Conservation (phyloP, 1,140 invertebrate species). For the Pseudobourletiella spinata region DNA sequence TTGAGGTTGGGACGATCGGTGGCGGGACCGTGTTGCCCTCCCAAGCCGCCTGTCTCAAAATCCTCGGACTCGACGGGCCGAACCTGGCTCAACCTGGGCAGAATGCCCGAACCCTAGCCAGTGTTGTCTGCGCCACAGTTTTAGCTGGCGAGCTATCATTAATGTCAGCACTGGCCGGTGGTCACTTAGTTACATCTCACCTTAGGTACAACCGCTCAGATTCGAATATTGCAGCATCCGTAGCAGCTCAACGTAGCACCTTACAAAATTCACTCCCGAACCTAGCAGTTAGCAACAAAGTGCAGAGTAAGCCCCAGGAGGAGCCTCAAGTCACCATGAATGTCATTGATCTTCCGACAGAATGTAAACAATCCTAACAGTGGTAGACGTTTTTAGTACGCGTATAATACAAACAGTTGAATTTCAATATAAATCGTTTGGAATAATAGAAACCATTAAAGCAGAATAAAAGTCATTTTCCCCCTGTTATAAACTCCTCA, state of each 20-base stretch:
- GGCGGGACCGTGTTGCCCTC: conserved; percentile 89
- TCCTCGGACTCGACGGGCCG: conserved; percentile 68
- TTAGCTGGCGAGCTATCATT: conserved; percentile 91
- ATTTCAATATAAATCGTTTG: no score
- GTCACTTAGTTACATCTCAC: conserved; percentile 93
- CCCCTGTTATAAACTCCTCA: no score
- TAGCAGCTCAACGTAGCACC: background rate
- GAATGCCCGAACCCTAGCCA: conserved; percentile 80
- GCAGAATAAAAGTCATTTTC: no score
- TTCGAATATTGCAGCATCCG: background rate
- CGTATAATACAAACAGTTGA: no score
- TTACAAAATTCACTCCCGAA: background rate
- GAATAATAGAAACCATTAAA: no score
- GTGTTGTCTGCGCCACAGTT: conserved; percentile 89
- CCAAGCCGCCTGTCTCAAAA: conserved; percentile 85
- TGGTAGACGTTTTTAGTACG: no score
- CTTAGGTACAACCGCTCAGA: conserved; percentile 73
- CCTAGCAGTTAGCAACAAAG: background rate
- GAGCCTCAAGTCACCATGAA: conserved; percentile 1
- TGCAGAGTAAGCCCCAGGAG: background rate
- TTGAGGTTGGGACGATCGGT: conserved; percentile 95
- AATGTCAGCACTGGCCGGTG: conserved; percentile 90
- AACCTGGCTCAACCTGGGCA: conserved; percentile 55
- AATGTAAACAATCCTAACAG: conserved; percentile 31
- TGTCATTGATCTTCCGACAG: conserved; percentile 22